phyloP scores from a whole-genome alignment of 2,113 vertebrate genomes.

The Protobothrops flavoviridis region DNA sequence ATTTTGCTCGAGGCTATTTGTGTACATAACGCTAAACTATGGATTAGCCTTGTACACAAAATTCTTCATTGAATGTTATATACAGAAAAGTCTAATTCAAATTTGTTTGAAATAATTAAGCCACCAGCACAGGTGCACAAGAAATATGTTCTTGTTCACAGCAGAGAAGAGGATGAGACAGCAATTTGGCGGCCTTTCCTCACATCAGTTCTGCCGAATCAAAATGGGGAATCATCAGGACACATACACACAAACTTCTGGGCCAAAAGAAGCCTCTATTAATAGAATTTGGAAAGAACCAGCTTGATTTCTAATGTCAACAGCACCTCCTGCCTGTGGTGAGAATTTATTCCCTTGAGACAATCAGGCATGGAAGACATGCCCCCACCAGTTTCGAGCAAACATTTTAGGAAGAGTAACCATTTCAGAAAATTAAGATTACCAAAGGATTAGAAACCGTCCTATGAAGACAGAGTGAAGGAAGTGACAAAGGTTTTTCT shows the following conservation, averaged over 20 bases:
- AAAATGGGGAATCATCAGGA: not conserved
- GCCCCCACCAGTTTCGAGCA: not conserved
- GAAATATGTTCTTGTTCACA: not conserved
- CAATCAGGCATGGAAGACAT: not conserved
- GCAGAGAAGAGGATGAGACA: not conserved
- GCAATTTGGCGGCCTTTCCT: not conserved
- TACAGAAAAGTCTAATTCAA: not conserved
- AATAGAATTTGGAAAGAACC: not conserved
- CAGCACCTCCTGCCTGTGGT: not conserved
- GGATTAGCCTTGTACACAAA: not conserved
- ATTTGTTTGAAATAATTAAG: not conserved
- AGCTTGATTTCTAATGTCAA: not conserved
- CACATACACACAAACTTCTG: not conserved
- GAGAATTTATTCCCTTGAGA: not conserved
- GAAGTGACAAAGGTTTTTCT: not conserved
- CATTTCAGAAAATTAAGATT: not conserved
- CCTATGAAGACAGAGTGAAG: not conserved
- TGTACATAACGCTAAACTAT: not conserved
- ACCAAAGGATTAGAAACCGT: not conserved
- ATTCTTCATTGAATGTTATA: not conserved
- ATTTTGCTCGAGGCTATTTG: not conserved
- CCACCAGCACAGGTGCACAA: not conserved
- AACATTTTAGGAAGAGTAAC: not conserved
- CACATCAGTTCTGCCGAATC: not conserved
- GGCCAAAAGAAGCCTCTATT: not conserved